Base-by-base conservation (phyloP, 2,797 vertebrate genomes). In the Aeoliscus strigatus region DNA sequence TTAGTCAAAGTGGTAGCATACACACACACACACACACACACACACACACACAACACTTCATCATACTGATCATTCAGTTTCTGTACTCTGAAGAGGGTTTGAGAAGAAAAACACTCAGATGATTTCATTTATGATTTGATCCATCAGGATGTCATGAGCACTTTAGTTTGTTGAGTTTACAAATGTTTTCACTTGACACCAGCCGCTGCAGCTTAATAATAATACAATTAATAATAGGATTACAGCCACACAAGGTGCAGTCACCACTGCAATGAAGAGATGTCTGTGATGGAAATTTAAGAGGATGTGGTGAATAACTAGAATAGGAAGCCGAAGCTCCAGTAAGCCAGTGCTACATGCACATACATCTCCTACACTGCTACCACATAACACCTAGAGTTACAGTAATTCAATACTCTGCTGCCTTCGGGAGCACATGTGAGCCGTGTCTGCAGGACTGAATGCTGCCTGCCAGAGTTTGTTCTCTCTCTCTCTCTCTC, bases 401-500 rank as follows among this genome's bases (percentile, higher is more conserved):
- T 81, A 76, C 73, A 72, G 80, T 76, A 81, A 81, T 56, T 70
- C 70, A 70, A 84, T 73, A 56, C 60, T 71, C 74, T 79, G 75
- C 42, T 60, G 72, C 77, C 81, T 70, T 52, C 61, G 67, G 73
- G 69, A 69, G 57, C 65, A 68, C 65, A 75, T 77, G 60, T 71
- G 69, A 74, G 39, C 66, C 60, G 44, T 47, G 66, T 66, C 73
- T 75, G 73, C 35, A 35, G 45, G 45, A 28, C 51, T 62, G 52
- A 77, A 65, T 21, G 51, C 67, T 67, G 63, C 61, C 67, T 67
- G 63, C 61, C 60, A 44, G 59, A 4, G 55, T 60, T 62, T 69
- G 71, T 70, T 64, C 18, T 17, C 6, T 50, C n/a, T 64, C 75
- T 15, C 8, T 31, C 60, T 53, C 65, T 72, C 67, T 60, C 50